These are phyloP conservation scores for Heliconius himera DNA, from an alignment of 1,140 invertebrate species.

Conservation along the genomic window DNA sequence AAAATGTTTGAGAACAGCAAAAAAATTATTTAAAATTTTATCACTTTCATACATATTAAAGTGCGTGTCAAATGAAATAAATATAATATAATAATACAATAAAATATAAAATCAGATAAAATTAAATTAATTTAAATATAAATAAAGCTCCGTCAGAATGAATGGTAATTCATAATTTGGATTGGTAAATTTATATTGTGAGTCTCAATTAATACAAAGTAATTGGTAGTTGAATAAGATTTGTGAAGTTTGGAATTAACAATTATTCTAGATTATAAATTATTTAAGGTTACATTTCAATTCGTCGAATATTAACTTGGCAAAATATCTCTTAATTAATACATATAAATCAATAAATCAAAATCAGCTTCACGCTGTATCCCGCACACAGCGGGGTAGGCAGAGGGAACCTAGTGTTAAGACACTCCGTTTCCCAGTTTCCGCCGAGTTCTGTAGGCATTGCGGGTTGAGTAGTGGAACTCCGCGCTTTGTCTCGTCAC, in stretches of 20 bases:
- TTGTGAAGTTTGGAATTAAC: slow-evolving; percentile 5
- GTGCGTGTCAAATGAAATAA: neutral
- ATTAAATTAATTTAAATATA: neutral
- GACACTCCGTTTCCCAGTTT: too few relatives aligned
- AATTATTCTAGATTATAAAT: slow-evolving; percentile 21
- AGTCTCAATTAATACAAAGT: neutral
- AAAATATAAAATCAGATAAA: neutral
- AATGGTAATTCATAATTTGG: neutral
- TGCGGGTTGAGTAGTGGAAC: too few relatives aligned
- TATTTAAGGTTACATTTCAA: neutral
- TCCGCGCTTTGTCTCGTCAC: too few relatives aligned
- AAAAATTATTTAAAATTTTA: too few relatives aligned
- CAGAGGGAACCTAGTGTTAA: too few relatives aligned
- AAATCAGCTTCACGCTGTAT: too few relatives aligned
- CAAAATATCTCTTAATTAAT: neutral
- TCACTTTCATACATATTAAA: too few relatives aligned
- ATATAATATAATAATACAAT: neutral
- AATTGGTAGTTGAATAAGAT: slow-evolving; percentile 19
- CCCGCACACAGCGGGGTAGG: too few relatives aligned
- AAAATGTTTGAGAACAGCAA: too few relatives aligned
- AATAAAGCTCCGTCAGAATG: neutral
- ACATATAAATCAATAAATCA: neutral
- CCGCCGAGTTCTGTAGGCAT: too few relatives aligned
- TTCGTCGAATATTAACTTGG: neutral
- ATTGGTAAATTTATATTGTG: slow-evolving; percentile 3